phyloP scores from a whole-genome alignment of 2,888 invertebrate species.

The Monopis laevigella region DNA sequence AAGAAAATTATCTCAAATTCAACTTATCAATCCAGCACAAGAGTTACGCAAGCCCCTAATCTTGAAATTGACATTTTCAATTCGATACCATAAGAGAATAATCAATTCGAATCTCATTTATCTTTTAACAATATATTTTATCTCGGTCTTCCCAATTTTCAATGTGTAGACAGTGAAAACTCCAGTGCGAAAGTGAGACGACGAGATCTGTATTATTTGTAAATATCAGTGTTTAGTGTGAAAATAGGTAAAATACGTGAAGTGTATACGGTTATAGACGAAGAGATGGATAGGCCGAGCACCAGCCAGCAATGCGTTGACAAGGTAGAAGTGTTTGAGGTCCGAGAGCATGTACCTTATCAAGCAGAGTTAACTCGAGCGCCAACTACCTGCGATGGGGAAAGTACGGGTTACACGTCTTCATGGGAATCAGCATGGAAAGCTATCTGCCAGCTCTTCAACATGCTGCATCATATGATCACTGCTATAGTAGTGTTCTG shows the following conservation, averaged over 20 bases:
- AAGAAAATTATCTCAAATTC: constrained; percentile 1
- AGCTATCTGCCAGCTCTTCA: constrained; percentile 51
- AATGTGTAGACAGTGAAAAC: background rate
- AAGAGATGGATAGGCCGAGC: constrained; percentile 22
- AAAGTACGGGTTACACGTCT: constrained; percentile 38
- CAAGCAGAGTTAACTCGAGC: constrained; percentile 52
- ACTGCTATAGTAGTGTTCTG: constrained; percentile 54
- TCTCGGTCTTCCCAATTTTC: background rate
- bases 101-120: constrained; percentile 1
- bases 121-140: background rate
- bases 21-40: constrained; percentile 1
- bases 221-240: background rate
- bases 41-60: constrained; percentile 50
- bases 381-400: constrained; percentile 47
- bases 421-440: constrained; percentile 53
- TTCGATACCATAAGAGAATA: constrained; percentile 1
- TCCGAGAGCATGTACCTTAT: constrained; percentile 56
- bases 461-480: constrained; percentile 55
- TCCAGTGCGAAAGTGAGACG: background rate
- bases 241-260: background rate
- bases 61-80: constrained; percentile 43
- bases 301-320: constrained; percentile 37
- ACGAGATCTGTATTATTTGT: background rate
- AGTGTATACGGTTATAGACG: background rate
- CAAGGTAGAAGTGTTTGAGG: constrained; percentile 52